Evolutionary conservation across 2,888 invertebrate species (phyloP), one percentile per base, ranked within the genome.

Genomic region (Epirrita christyi): DNA sequence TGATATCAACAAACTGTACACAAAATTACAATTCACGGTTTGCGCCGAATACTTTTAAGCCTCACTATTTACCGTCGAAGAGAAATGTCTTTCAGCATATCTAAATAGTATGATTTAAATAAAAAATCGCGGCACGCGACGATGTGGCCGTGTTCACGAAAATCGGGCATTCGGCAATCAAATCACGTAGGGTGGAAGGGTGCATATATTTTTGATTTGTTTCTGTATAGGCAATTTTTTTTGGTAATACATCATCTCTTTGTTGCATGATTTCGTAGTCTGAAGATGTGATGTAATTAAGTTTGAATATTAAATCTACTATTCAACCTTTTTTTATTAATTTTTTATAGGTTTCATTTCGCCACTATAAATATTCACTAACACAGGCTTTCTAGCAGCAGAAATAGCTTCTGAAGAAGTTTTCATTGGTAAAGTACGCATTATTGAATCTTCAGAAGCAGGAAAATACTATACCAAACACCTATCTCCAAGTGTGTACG

Each of bases 191-290:
- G 70, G 61, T 66, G 76, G 83, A 86, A 90, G 92, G 92, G 92
- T 92, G 92, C 90, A 92, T 92, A 91, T 90, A 88, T 92, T 92
- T 91, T 89, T 91, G 89, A 90, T 89, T 91, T 90, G 88, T 90
- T 85, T 85, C 86, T 83, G 80, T 79, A 79, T 79, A 83, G 82
- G 85, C 86, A 83, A 84, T 81, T 86, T 88, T 85, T 85, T 85
- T 85, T 78, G 74, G 70, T 78, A 80, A 76, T 82, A 80, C 80
- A 78, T 80, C 77, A 75, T 76, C 73, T 70, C 74, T 76, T 74
- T 73, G 74, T 77, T 74, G 74, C 73, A 70, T 64, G 61, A 62
- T 60, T 65, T 60, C 42, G 48, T 40, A 40, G 61, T 51, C 44
- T 40, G 38, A 28, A 52, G 44, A 53, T 62, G 54, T 41, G 61